Evolutionary conservation across 2,797 vertebrate genomes (phyloP).

Genomic region (Takifugu rubripes): DNA sequence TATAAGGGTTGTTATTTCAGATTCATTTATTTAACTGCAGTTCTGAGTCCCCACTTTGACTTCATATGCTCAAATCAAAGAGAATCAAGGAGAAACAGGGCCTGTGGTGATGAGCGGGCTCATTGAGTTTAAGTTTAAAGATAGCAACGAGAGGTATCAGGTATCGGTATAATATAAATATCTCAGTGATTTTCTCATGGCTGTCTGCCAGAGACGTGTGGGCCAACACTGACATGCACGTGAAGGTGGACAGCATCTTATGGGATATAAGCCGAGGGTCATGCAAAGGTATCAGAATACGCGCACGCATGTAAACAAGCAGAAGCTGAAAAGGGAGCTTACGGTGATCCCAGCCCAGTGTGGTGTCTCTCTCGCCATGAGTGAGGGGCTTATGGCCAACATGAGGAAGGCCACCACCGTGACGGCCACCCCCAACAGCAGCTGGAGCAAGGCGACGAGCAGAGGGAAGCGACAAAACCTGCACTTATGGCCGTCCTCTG

Average conservation of each 20-base stretch:
- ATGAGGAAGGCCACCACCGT: slow-evolving; percentile 90
- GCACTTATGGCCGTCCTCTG: slow-evolving; percentile 79
- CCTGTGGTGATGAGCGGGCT: too few species aligned
- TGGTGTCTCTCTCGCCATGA: slow-evolving; percentile 91
- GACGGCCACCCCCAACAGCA: slow-evolving; percentile 84
- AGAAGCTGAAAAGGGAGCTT: slow-evolving; percentile 75
- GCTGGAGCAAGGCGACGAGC: slow-evolving; percentile 87
- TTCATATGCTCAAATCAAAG: too few species aligned
- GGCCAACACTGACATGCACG: slow-evolving; percentile 37
- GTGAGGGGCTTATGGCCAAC: slow-evolving; percentile 86
- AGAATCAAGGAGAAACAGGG: too few species aligned
- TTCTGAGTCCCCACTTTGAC: too few species aligned
- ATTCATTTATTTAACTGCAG: too few species aligned
- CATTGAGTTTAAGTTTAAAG: too few species aligned
- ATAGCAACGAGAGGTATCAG: too few species aligned
- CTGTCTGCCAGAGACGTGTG: background rate
- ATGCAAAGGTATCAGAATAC: slow-evolving; percentile 44
- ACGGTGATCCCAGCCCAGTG: slow-evolving; percentile 98
- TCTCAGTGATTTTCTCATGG: slow-evolving; percentile 11
- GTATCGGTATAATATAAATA: slow-evolving; percentile 7
- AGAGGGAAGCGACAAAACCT: slow-evolving; percentile 92
- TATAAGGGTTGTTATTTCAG: too few species aligned
- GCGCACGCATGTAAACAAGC: slow-evolving; percentile 48
- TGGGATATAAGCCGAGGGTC: slow-evolving; percentile 15
- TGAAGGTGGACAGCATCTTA: slow-evolving; percentile 6